phyloP scores from a whole-genome alignment of 2,113 vertebrate genomes.

The Paradoxurus hermaphroditus region DNA sequence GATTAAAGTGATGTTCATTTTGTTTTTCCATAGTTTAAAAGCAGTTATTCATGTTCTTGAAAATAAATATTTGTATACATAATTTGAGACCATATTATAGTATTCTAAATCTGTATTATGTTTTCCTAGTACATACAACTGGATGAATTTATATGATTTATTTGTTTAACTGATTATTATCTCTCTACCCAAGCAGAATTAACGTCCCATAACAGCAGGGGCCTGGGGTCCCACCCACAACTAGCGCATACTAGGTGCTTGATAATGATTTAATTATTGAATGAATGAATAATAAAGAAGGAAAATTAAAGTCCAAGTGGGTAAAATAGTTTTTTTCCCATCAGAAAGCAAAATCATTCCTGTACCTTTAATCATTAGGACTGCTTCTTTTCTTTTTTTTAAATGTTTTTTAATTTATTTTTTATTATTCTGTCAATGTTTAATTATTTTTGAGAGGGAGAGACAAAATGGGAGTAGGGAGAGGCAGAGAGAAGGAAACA shows the following conservation, averaged over 20 bases:
- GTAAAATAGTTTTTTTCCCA: not conserved
- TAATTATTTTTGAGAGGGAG: too few relatives aligned
- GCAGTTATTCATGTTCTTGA: not conserved
- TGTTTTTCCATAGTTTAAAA: not conserved
- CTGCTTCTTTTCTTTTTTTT: not conserved
- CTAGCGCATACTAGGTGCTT: too few relatives aligned
- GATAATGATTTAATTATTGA: not conserved
- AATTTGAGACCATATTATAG: not conserved
- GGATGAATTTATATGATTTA: not conserved
- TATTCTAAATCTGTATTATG: not conserved
- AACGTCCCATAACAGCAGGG: not conserved
- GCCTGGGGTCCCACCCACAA: not conserved
- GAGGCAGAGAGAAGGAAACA: too few relatives aligned
- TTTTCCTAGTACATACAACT: not conserved
- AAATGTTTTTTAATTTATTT: too few relatives aligned
- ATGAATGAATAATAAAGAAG: not conserved
- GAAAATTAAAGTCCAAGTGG: not conserved
- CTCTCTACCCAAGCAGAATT: not conserved
- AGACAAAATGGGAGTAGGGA: too few relatives aligned
- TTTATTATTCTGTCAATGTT: too few relatives aligned
- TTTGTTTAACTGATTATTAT: not conserved
- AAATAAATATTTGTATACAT: slow-evolving; percentile 35
- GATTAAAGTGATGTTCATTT: not conserved
- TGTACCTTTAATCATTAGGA: not conserved
- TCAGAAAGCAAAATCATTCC: not conserved